Base-by-base conservation (phyloP, 2,888 invertebrate species). In the Aphodius granarius region DNA sequence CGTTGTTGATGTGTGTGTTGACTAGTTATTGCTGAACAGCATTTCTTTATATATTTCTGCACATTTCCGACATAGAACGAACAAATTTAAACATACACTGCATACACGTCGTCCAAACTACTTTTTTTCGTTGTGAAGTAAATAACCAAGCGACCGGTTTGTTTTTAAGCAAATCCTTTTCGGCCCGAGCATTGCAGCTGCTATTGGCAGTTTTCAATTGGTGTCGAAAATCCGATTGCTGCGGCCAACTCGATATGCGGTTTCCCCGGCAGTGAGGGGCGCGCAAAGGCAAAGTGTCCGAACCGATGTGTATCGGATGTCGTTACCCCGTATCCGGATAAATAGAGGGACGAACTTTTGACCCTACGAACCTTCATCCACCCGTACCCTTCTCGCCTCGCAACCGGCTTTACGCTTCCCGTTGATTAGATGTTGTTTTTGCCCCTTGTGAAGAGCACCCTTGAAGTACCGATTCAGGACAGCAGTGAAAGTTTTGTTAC, bases 121-220 rank as follows among this genome's bases (percentile, higher is more conserved):
- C n/a, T n/a, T n/a, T n/a, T n/a, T n/a, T n/a, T n/a, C n/a, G n/a
- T 43, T 1, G 43, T 3, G 1, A 13, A 1, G 3, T 13, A 43
- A 43, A 6, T 43, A 43, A 3, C 1, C 1, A 43, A 43, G 1
- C 43, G 43, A 43, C 43, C 43, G 13, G 43, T 43, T 43, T 43
- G 43, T 43, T 43, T 43, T 43, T 43, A 43, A 43, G 43, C 43
- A 43, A 43, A 43, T 1, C 43, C 13, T 43, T 43, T 43, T 43
- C 43, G 6, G 3, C 9, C 43, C 43, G 43, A 43, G 43, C 43
- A 68, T 68, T 68, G 20, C 68, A n/a, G 9, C 19, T 22, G 68
- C 68, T 18, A 68, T 68, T 68, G 68, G 68, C 68, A 68, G 68
- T 68, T 68, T 68, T 68, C 68, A 68, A 68, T 68, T 68, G 21